Evolutionary conservation across 2,797 vertebrate genomes (phyloP).

Genomic region (Dipus sagitta): DNA sequence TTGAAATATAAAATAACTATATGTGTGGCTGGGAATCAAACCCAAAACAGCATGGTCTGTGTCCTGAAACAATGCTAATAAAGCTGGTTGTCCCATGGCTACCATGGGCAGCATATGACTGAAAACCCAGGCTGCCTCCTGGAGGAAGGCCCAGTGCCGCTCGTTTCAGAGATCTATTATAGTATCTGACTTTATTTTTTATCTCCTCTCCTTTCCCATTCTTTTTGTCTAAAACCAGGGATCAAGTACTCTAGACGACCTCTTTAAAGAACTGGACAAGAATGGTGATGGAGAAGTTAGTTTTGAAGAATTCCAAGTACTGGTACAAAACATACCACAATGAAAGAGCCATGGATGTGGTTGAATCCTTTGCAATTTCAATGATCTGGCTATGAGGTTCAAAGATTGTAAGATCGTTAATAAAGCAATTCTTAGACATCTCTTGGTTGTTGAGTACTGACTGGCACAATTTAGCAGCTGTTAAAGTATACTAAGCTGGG

Average conservation of each 20-base stretch:
- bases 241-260: conserved; percentile 49
- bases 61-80: neutral
- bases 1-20: neutral
- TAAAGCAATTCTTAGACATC: conserved; percentile 67
- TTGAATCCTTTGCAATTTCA: conserved; percentile 3
- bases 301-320: conserved; percentile 78
- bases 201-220: neutral
- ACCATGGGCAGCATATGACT: neutral
- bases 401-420: conserved; percentile 27
- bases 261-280: conserved; percentile 81
- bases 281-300: conserved; percentile 80
- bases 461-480: neutral
- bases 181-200: conserved; percentile 11
- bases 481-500: neutral
- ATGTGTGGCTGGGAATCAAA: neutral
- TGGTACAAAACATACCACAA: conserved; percentile 72
- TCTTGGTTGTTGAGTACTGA: conserved; percentile 57
- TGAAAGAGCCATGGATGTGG: conserved; percentile 36
- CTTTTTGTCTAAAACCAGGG: conserved; percentile 71
- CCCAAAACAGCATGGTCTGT: neutral
- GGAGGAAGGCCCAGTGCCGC: neutral
- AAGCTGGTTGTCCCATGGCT: neutral
- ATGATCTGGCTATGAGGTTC: neutral
- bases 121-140: neutral
- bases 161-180: neutral